phyloP scores from a whole-genome alignment of 1,140 invertebrate species.

The Drosophila sucinea region DNA sequence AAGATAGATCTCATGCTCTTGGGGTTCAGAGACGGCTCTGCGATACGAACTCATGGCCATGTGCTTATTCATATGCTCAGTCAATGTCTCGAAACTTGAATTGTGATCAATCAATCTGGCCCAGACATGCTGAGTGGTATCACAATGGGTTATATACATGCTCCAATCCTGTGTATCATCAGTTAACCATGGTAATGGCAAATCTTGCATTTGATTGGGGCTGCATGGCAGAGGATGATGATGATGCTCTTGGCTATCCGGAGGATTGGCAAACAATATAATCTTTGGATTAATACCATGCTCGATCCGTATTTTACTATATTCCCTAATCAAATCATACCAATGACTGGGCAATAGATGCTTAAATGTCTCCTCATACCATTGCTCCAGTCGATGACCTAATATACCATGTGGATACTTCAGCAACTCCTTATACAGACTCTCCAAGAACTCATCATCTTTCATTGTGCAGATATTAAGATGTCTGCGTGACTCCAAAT shows the following conservation, averaged over 20 bases:
- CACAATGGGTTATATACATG: constrained; percentile 73
- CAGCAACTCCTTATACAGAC: constrained; percentile 59
- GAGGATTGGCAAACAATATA: constrained; percentile 69
- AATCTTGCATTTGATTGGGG: constrained; percentile 32
- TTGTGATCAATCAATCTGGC: constrained; percentile 74
- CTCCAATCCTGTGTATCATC: constrained; percentile 62
- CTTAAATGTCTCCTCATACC: constrained; percentile 63
- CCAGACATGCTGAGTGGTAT: constrained; percentile 75
- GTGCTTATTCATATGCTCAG: constrained; percentile 60
- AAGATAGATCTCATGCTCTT: constrained; percentile 59
- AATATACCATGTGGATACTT: constrained; percentile 74
- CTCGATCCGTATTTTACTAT: constrained; percentile 63
- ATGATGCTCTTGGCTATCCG: neutral
- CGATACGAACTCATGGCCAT: constrained; percentile 48
- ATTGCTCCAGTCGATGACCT: constrained; percentile 69
- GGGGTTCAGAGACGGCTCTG: constrained; percentile 10
- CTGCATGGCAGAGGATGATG: too few relatives aligned
- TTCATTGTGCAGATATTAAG: constrained; percentile 44
- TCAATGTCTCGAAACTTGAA: constrained; percentile 60
- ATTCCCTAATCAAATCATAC: constrained; percentile 56
- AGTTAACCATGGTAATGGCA: constrained; percentile 46
- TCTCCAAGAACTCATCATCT: constrained; percentile 63
- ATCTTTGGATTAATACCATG: constrained; percentile 43
- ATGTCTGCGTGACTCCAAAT: constrained; percentile 43
- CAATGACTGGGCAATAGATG: constrained; percentile 72